phyloP scores from a whole-genome alignment of 2,113 vertebrate species.

The Oryzias melastigma region DNA sequence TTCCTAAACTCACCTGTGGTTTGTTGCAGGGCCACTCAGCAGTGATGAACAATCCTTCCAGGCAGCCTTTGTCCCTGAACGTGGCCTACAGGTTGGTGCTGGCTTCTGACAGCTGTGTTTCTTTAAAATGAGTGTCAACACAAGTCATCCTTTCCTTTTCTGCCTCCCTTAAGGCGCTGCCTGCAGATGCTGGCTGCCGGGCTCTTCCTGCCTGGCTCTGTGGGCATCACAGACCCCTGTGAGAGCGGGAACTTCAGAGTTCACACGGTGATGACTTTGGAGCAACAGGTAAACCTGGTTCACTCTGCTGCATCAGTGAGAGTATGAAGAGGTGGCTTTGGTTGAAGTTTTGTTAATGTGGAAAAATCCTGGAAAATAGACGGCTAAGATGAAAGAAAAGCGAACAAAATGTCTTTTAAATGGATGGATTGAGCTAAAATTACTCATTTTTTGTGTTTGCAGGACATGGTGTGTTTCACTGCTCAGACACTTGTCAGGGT shows the following conservation, averaged over 20 bases:
- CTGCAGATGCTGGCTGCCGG: constrained; percentile 96
- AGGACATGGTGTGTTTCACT: constrained; percentile 98
- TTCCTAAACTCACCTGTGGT: rapidly evolving
- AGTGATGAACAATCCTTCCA: constrained; percentile 97
- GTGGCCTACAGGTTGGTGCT: constrained; percentile 90
- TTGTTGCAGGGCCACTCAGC: constrained; percentile 89
- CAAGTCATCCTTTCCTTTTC: not conserved
- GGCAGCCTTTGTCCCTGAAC: constrained; percentile 93
- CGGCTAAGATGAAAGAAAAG: no score
- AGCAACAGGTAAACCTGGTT: constrained; percentile 87
- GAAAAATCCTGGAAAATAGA: no score
- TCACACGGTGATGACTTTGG: constrained; percentile 96
- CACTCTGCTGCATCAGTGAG: no score
- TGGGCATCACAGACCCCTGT: constrained; percentile 95
- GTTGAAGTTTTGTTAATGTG: no score
- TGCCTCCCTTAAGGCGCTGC: constrained; percentile 82
- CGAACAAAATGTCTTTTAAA: no score
- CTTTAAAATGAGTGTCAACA: not conserved
- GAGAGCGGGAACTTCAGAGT: constrained; percentile 97
- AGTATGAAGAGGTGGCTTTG: no score
- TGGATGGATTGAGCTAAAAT: no score
- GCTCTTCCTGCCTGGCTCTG: constrained; percentile 92
- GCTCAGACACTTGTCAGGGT: constrained; percentile 95
- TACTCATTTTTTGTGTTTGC: constrained; percentile 17
- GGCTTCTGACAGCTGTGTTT: not conserved